Conservation (phyloP, 2,888 invertebrate genomes). For the Archips crataeganus region DNA sequence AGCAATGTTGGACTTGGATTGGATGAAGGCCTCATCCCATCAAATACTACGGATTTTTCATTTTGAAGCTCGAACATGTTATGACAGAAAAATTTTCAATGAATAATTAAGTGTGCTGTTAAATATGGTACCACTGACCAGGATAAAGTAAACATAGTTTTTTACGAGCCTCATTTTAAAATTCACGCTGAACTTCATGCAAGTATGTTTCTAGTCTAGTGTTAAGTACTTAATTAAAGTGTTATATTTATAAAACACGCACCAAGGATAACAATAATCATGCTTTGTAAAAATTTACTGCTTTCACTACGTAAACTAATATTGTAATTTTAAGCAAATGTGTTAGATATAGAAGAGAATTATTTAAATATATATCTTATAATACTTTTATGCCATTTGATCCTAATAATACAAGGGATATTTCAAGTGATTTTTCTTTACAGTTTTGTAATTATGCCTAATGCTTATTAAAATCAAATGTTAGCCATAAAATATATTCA, state of each 20-base stretch:
- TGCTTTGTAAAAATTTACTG: constrained; percentile 16
- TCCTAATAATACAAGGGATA: constrained; percentile 13
- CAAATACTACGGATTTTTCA: too few relatives aligned
- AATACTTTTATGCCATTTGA: background rate
- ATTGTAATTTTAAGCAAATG: constrained; percentile 12
- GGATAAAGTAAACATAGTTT: background rate
- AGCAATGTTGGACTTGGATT: too few relatives aligned
- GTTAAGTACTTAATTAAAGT: background rate
- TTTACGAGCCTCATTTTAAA: background rate
- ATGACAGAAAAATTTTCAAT: too few relatives aligned
- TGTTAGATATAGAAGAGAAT: background rate
- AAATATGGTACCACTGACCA: too few relatives aligned
- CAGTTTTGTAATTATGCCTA: background rate
- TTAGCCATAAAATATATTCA: constrained; percentile 13
- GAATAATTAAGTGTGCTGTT: too few relatives aligned
- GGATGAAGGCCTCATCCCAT: too few relatives aligned
- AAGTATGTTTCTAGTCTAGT: background rate
- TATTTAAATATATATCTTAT: background rate
- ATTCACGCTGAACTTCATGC: background rate
- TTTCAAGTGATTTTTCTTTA: background rate
- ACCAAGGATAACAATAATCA: constrained; percentile 14
- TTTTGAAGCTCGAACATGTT: too few relatives aligned
- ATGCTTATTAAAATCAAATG: background rate
- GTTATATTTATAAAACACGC: constrained; percentile 1
- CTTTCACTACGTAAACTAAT: constrained; percentile 8